Evolutionary conservation across 2,888 invertebrate genomes (phyloP), one percentile per base, ranked within the genome.

Genomic region (Physocephala rufipes): DNA sequence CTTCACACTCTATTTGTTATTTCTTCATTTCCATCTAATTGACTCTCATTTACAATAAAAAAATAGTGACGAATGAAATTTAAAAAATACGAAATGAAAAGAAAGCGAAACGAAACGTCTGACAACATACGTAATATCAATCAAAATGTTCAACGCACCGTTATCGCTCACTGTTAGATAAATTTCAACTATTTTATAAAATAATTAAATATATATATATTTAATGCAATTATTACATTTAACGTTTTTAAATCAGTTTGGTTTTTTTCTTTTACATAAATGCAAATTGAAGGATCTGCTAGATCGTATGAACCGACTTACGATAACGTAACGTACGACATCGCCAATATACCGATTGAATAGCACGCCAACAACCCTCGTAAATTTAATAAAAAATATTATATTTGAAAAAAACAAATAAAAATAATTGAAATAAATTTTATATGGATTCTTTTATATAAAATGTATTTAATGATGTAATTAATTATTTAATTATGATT

Each of bases 341-440:
- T 81, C 85, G 85, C 85, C 85, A 85, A 84, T 86, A 85, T 77
- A 85, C 80, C 73, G 82, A 80, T 79, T 84, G 84, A 79, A 86
- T 83, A 78, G 84, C 84, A 79, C 85, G 82, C 86, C 86, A 86
- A 84, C 85, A 82, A 79, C 84, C 86, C 86, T 86, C 85, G 81
- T 82, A 79, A 70, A 71, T 26, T 62, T 26, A 62, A 69, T 21
- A 30, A 62, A 71, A 68, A 65, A 13, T 12, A 53, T n/a, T 61
- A 72, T 53, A 53, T 47, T 28, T 66, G 43, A 51, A 59, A 62
- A 73, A 72, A 74, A 71, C 63, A 71, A 73, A 71, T 72, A 58
- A 71, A 73, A 74, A 73, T 71, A 75, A 69, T 74, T 71, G 71
- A 62, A 21, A 53, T 19, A 53, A n/a, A 2, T 59, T 59, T 51